Evolutionary conservation across 2,113 vertebrate genomes (phyloP).

Genomic region (Fulmarus glacialis): DNA sequence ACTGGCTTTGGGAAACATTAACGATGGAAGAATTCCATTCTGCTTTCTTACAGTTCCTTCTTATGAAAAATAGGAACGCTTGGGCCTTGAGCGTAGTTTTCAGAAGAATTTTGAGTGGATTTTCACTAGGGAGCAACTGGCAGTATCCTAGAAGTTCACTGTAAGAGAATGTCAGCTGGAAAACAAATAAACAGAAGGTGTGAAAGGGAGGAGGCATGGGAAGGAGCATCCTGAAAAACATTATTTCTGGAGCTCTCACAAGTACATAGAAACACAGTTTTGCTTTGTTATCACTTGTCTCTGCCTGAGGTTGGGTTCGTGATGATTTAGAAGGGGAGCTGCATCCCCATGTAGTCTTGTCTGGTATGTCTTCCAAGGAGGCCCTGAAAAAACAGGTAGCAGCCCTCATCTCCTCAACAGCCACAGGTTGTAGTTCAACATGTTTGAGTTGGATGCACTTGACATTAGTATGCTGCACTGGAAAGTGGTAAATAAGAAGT

Average conservation of each 20-base stretch:
- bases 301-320: neutral
- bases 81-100: neutral
- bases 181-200: neutral
- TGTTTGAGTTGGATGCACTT: neutral
- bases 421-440: neutral
- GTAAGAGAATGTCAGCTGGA: neutral
- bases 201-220: neutral
- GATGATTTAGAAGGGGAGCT: neutral
- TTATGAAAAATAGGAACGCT: neutral
- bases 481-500: neutral
- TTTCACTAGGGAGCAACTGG: neutral
- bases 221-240: neutral
- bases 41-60: neutral
- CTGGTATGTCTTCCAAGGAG: neutral
- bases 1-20: neutral
- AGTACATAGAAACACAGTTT: neutral
- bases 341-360: neutral
- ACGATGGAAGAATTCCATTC: neutral
- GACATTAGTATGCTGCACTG: neutral
- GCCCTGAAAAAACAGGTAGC: neutral
- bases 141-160: neutral
- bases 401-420: neutral
- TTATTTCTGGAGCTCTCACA: neutral
- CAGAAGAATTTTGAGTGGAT: neutral
- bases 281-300: neutral